Base-by-base conservation (phyloP, 2,888 invertebrate genomes). In the Reticulitermes lucifugus region DNA sequence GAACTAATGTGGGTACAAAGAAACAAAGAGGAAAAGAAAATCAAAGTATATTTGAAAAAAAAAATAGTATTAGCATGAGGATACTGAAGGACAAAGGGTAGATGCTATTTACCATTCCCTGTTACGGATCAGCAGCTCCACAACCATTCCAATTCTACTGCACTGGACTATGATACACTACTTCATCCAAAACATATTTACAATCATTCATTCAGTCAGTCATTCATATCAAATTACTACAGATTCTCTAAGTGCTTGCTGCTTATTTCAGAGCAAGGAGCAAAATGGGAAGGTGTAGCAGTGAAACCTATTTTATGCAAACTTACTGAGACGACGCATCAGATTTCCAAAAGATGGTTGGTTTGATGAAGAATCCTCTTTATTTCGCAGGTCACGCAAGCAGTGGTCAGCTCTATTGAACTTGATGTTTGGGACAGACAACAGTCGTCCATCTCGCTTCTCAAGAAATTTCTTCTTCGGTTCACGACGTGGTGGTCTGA, bases 261-360 rank as follows among this genome's bases (percentile, higher is more conserved):
- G 80, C 35, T 70, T 46, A 43, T 55, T 73, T n/a, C n/a, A 65
- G 65, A 73, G 79, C 46, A 84, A 60, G 77, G 60, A 84, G 79
- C 77, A 77, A 55, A 77, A 73, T 25, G 25, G 59, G 43, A 65
- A 77, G 59, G 77, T n/a, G 43, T 81, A 43, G 43, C 35, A 46
- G 70, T 79, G n/a, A 83, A 83, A 70, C 71, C 80, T 22, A 80
- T 60, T 59, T 5, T 60, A 22, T 59, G 46, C 70, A 92, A 94
- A 96, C 97, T 97, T 96, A 97, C 96, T 96, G 94, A 96, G 96
- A 93, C 96, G 95, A 91, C 96, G 94, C 93, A 95, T 95, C 89
- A 96, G 92, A 93, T 93, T 95, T 90, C 95, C 95, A 92, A 95
- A 94, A 87, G 94, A 92, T 85, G 92, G 91, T 88, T 89, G 89